These are phyloP conservation scores for Hoplostethus mediterraneus DNA, from an alignment of 2,797 vertebrate genomes.

Conservation along the genomic window DNA sequence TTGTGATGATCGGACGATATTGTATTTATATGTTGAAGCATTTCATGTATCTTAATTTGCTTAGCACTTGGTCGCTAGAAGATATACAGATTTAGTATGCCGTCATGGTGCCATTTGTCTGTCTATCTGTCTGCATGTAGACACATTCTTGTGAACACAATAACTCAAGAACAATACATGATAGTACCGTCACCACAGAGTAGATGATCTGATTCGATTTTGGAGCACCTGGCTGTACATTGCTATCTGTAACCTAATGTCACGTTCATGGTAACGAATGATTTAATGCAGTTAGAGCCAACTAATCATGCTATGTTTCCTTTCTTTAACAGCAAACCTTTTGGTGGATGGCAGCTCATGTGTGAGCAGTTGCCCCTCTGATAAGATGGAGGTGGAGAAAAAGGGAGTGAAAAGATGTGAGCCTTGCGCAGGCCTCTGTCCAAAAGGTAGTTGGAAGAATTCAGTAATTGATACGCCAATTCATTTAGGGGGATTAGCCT, in stretches of 20 bases:
- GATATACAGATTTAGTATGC: too few species aligned
- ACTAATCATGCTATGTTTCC: not conserved
- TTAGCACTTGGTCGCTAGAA: too few species aligned
- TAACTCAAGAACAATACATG: too few species aligned
- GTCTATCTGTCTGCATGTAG: too few species aligned
- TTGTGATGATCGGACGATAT: too few species aligned
- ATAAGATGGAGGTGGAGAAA: constrained; percentile 94
- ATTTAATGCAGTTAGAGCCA: not conserved
- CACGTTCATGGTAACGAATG: not conserved
- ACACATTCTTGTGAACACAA: too few species aligned
- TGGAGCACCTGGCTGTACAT: too few species aligned
- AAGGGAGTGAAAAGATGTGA: constrained; percentile 92
- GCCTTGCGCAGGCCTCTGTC: constrained; percentile 91
- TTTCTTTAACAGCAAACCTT: constrained; percentile 86
- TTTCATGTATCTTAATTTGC: not conserved
- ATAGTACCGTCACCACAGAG: too few species aligned
- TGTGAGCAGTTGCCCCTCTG: constrained; percentile 92
- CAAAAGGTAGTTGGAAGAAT: constrained; percentile 87
- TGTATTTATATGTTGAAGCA: too few species aligned
- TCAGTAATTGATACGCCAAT: not conserved
- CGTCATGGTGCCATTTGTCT: too few species aligned
- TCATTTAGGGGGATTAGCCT: not conserved
- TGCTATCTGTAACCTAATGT: not conserved
- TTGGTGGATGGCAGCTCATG: constrained; percentile 95
- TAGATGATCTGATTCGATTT: too few species aligned